phyloP scores from a whole-genome alignment of 1,140 invertebrate genomes.

The Rhysida immarginata region DNA sequence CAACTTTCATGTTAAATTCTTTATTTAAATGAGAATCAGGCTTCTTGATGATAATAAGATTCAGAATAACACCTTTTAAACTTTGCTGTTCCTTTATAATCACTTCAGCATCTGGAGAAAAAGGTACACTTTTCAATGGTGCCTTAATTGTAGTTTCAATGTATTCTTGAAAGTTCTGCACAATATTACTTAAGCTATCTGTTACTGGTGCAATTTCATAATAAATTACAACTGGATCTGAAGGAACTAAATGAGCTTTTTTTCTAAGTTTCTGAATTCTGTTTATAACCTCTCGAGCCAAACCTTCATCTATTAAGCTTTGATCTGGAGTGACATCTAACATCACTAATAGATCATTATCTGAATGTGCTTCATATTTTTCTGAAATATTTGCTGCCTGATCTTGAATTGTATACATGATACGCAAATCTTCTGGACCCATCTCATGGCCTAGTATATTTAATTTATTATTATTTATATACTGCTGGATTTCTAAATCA shows the following conservation, averaged over 20 bases:
- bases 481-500: slow-evolving; percentile 62
- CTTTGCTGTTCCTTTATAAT: slow-evolving; percentile 63
- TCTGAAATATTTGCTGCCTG: slow-evolving; percentile 41
- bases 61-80: too few species aligned
- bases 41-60: too few species aligned
- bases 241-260: slow-evolving; percentile 80
- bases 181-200: slow-evolving; percentile 5
- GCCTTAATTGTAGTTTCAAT: slow-evolving; percentile 72
- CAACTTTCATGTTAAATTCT: too few species aligned
- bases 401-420: slow-evolving; percentile 60
- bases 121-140: slow-evolving; percentile 34
- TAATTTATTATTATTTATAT: slow-evolving; percentile 53
- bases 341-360: slow-evolving; percentile 67
- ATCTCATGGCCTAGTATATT: slow-evolving; percentile 58
- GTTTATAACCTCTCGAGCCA: slow-evolving; percentile 88
- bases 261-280: slow-evolving; percentile 94
- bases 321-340: slow-evolving; percentile 52
- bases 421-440: slow-evolving; percentile 58
- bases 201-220: slow-evolving; percentile 39
- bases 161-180: slow-evolving; percentile 50
- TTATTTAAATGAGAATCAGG: too few species aligned
- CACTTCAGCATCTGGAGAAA: slow-evolving; percentile 24
- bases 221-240: slow-evolving; percentile 74
- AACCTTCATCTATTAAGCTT: slow-evolving; percentile 78
- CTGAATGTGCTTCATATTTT: slow-evolving; percentile 76